Base-by-base conservation (phyloP, 2,797 vertebrate species). In the Antrozous pallidus region DNA sequence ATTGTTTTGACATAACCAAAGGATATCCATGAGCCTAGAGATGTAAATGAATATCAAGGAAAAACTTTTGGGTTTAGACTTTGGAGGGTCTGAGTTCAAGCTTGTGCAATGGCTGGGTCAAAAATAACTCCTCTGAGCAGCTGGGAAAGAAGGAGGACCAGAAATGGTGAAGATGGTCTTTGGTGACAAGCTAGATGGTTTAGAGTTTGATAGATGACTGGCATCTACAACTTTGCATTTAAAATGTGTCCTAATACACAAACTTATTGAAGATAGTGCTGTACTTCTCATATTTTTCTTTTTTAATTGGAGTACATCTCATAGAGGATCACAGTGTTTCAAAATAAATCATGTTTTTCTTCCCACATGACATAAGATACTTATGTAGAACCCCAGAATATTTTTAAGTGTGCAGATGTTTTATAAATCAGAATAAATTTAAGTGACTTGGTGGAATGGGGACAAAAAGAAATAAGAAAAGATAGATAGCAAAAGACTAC, bases 331-430 rank as follows among this genome's bases (percentile, higher is more conserved):
- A 89, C 28, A 75, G 8, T 78, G 18, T 51, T 94, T 40, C 36
- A 83, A 80, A 78, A 89, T 40, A 75, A 93, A 42, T 85, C 14
- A 31, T 49, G 4, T 69, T 69, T 88, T 93, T 87, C 33, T 91
- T 81, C 33, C 8, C 8, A 33, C 9, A 8, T 92, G 47, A 82
- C 0, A 10, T 51, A 74, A 47, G 47, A 56, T 69, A 73, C 17
- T 18, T 90, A 85, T 70, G 2, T 67, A 82, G 42, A 87, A 74
- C n/a, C 79, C 33, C 22, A 74, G 54, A 84, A 36, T 69, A 70
- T 79, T 84, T 86, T 90, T 74, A 83, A 87, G 13, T 63, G n/a
- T 92, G 5, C n/a, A 74, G 2, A 78, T 51, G 31, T 79, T 89
- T 92, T 42, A 36, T 28, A 93, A 73, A 77, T 91, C 5, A 84